Base-by-base conservation (phyloP, 2,888 invertebrate species). In the Amorpha juglandis region DNA sequence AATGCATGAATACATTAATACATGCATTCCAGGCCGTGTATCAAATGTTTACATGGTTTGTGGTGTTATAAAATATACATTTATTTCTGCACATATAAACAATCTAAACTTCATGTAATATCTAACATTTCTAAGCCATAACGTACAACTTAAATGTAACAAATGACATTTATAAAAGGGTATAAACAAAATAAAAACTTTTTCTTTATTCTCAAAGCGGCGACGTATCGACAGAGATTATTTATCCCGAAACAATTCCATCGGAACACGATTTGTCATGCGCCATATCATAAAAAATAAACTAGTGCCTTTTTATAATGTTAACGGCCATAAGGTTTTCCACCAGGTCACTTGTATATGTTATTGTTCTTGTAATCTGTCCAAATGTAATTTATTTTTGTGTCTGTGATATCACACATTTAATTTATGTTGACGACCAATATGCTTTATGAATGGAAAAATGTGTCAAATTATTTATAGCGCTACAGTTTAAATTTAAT, bases 291-390 rank as follows among this genome's bases (percentile, higher is more conserved):
- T 35, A 58, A 58, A 55, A 58, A 58, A 50, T 19, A 58, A 58
- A 38, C 42, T 19, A 42, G 53, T 53, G 58, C 38, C 58, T 58
- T 58, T 58, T 58, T 58, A 58, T 58, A 58, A 58, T 42, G 38
- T 55, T 64, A 64, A 52, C 45, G 52, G 42, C 47, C 53, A n/a
- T 64, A 64, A 64, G 47, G 53, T 64, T 53, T 55, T 64, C 64
- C 45, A n/a, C 45, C 64, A 55, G 33, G 47, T 42, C 47, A 64
- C 33, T 64, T 53, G 53, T 53, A 47, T 50, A 50, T 55, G 53
- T 47, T 55, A 53, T 64, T 64, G 53, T 64, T 47, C 45, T 55
- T 55, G 45, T 48, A 63, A 64, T 64, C 53, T 64, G 64, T 53
- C 27, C 45, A 45, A 64, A 33, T 64, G 64, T 45, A 27, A 47